phyloP scores from a whole-genome alignment of 2,797 vertebrate genomes.

The Presbytis comata region DNA sequence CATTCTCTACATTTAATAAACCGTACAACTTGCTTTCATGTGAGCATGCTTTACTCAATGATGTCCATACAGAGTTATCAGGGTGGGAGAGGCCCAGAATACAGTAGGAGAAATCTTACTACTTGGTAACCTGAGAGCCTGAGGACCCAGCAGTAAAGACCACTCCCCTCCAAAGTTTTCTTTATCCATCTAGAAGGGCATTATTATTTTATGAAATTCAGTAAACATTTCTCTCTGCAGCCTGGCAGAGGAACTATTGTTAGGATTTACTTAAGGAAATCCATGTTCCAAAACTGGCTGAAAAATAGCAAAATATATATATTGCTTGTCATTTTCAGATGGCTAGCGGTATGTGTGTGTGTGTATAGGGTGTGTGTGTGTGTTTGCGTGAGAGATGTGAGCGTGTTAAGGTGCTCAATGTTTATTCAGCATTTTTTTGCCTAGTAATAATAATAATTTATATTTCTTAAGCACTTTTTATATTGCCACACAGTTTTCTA shows the following conservation, averaged over 20 bases:
- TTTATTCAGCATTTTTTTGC: background rate
- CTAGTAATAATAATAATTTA: background rate
- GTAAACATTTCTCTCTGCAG: background rate
- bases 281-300: background rate
- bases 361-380: no score
- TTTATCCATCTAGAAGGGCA: background rate
- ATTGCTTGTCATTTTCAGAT: constrained; percentile 16
- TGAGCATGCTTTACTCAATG: background rate
- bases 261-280: background rate
- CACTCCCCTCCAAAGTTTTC: background rate
- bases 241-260: background rate
- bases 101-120: background rate
- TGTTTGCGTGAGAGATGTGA: background rate
- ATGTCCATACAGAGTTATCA: background rate
- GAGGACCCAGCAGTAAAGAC: background rate
- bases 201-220: background rate
- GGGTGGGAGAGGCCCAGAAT: no score
- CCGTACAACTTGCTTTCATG: background rate
- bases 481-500: background rate
- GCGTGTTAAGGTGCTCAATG: background rate
- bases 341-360: background rate
- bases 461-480: background rate
- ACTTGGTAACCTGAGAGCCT: background rate
- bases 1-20: background rate
- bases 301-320: background rate